Evolutionary conservation across 2,797 vertebrate species (phyloP), one percentile per base, ranked within the genome.

Genomic region (Ctenopoma multispine): DNA sequence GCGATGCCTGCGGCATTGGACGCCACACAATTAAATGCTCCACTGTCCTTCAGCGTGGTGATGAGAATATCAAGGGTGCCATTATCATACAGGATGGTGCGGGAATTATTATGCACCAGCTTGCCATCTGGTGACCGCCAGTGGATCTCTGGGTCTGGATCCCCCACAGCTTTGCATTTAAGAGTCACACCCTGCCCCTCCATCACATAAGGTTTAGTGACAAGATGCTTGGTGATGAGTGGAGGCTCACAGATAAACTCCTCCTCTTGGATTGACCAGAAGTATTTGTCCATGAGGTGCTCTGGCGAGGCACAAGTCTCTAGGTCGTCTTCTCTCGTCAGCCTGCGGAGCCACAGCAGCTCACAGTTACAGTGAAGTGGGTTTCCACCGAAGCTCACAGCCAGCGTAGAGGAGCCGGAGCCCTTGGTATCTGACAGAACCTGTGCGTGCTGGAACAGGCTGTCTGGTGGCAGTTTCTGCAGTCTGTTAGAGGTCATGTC

Each of bases 361-460:
- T 99, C 97, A 0, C 97, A 99, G 92, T 99, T 99, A 65, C 97
- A 99, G 44, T 99, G 97, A 17, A 99, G 79, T 0, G 97, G 97
- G 92, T 99, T 99, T 0, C 97, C 97, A 0, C 96, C 97, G 0
- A 98, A 97, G 86, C 96, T 98, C 63, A 98, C 96, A 0, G 96
- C 94, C 79, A 98, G 79, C 0, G 93, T 85, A 1, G 95, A 94
- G 0, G 91, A 95, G 85, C 89, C 92, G 67, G 94, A 91, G 9
- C 93, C 92, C 0, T 87, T 93, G 54, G 78, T 87, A 1, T 95
- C 92, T 0, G 95, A 92, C 46, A 95, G 80, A 3, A 96, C 95
- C 75, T 97, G 94, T 1, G 96, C 96, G 1, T 96, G 92, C 89
- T 97, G 93, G 86, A 98, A 97, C 38, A 98, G 91, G 77, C 94